These are phyloP conservation scores for Acanthopagrus latus DNA, from an alignment of 2,797 vertebrate species.

Conservation along the genomic window DNA sequence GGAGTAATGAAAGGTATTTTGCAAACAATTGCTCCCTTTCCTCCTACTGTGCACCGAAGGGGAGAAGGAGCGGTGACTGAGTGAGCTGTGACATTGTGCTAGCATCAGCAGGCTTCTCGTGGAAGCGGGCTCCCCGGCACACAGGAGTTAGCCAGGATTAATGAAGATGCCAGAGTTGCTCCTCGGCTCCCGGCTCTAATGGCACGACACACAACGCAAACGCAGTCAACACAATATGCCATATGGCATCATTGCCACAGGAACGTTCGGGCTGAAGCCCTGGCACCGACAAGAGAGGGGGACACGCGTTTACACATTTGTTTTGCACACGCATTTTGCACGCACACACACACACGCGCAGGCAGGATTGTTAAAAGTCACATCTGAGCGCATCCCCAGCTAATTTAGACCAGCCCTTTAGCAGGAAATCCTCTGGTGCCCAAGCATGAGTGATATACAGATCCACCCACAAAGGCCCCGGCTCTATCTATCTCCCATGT, in stretches of 20 bases:
- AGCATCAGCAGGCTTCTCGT: slow-evolving; percentile 74
- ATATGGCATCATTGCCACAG: slow-evolving; percentile 82
- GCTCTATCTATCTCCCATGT: slow-evolving; percentile 81
- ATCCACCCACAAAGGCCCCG: slow-evolving; percentile 67
- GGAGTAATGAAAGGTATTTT: slow-evolving; percentile 78
- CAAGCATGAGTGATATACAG: slow-evolving; percentile 74
- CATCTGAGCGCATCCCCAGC: slow-evolving; percentile 52
- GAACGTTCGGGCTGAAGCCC: slow-evolving; percentile 59
- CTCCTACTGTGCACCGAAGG: slow-evolving; percentile 60
- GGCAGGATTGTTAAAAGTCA: slow-evolving; percentile 60
- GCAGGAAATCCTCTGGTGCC: slow-evolving; percentile 66
- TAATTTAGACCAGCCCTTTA: slow-evolving; percentile 63
- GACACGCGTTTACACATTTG: slow-evolving; percentile 27
- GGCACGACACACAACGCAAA: slow-evolving; percentile 75
- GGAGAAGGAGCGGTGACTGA: slow-evolving; percentile 65
- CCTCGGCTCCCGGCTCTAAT: slow-evolving; percentile 82
- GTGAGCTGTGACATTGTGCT: slow-evolving; percentile 77
- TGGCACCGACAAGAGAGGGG: slow-evolving; percentile 37
- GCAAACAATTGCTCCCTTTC: slow-evolving; percentile 74
- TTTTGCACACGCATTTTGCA: slow-evolving; percentile 18
- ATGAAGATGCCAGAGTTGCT: slow-evolving; percentile 84
- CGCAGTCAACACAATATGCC: slow-evolving; percentile 74
- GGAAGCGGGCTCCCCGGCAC: slow-evolving; percentile 62
- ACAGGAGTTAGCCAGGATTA: slow-evolving; percentile 82
- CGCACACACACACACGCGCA: neutral